Base-by-base conservation (phyloP, 2,888 invertebrate genomes). In the Ethmia dodecea region DNA sequence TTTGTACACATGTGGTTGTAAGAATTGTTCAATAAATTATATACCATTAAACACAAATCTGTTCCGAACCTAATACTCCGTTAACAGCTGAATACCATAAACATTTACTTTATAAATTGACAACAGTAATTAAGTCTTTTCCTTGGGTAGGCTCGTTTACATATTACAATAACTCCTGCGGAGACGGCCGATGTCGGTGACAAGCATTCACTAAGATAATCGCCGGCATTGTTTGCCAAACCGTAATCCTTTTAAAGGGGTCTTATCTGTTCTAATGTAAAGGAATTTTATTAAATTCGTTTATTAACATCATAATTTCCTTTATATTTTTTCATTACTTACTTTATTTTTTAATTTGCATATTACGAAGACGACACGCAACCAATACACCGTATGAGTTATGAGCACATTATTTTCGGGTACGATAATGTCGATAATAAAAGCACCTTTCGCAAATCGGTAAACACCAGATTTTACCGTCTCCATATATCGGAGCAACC, bases 151-250 rank as follows among this genome's bases (percentile, higher is more conserved):
- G 44, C 60, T 67, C 69, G 71, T 70, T 70, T 70, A 69, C 72
- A 73, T 72, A 73, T 70, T 64, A 75, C 69, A 71, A 69, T 73
- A 70, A 70, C 65, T 64, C 59, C 47, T 37, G 42, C 31, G 35
- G 42, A 35, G 27, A 58, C 42, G n/a, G n/a, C 49, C 26, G 26
- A 26, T 26, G 26, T 11, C 54, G 57, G 60, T 74, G 77, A 78
- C 77, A 76, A 66, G 59, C 66, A 70, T 71, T 76, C 71, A 65
- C 60, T 51, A 60, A 69, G 72, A 73, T 76, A 78, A 78, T 76
- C 74, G 67, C 60, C 49, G 52, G 61, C 65, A 74, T 78, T 78
- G 75, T 78, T 74, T 69, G 56, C 57, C 55, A 47, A 66, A 65
- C 56, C 65, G 58, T 75, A 75, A 77, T 74, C 76, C 69, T 65